Evolutionary conservation across 2,888 invertebrate genomes (phyloP).

Genomic region (Thymelicus acteon): DNA sequence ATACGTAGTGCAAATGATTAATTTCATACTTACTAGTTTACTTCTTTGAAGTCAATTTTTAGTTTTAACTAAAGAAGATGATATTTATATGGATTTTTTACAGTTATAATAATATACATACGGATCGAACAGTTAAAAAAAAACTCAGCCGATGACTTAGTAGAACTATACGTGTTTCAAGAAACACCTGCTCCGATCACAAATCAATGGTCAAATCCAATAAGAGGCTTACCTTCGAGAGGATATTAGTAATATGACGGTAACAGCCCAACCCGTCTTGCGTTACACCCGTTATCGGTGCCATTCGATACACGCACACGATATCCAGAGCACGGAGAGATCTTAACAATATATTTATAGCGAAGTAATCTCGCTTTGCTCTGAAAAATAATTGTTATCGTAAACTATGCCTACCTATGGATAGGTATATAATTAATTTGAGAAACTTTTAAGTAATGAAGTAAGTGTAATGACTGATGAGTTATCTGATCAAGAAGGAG

Average conservation of each 20-base stretch:
- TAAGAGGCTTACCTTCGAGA: constrained; percentile 34
- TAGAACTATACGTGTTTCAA: neutral
- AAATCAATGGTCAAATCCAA: constrained; percentile 32
- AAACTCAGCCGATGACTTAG: neutral
- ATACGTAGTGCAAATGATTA: too few species aligned
- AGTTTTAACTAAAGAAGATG: too few species aligned
- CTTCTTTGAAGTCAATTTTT: too few species aligned
- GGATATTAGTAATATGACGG: constrained; percentile 27
- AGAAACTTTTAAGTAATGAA: too few species aligned
- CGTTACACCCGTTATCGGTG: neutral
- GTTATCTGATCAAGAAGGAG: too few species aligned
- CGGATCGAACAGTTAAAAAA: too few species aligned
- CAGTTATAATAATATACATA: too few species aligned
- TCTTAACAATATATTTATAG: neutral
- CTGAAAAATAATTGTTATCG: neutral
- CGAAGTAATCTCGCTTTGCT: neutral
- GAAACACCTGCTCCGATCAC: constrained; percentile 29
- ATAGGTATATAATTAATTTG: too few species aligned
- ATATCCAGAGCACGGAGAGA: neutral
- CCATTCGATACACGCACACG: constrained; percentile 4
- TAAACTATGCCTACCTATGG: neutral
- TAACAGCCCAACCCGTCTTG: constrained; percentile 8
- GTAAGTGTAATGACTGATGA: too few species aligned
- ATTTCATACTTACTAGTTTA: too few species aligned
- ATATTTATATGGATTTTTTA: too few species aligned